Evolutionary conservation across 1,140 invertebrate species (phyloP).

Genomic region (Conus ventricosus): DNA sequence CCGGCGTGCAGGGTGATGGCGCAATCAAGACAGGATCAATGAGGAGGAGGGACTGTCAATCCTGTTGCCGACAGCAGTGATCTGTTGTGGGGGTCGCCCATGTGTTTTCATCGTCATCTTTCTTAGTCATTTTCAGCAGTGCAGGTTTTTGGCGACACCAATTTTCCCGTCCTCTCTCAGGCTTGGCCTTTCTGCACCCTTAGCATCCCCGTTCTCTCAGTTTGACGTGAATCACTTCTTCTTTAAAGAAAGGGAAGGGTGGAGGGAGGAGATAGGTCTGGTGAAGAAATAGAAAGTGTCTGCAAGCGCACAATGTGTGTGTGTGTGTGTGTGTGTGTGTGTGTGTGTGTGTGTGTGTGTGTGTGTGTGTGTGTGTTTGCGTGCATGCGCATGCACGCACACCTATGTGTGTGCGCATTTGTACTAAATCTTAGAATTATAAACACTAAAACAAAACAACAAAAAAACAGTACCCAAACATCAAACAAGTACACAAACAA

Average conservation of each 20-base stretch:
- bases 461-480: not conserved
- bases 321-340: no score
- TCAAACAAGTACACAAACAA: no score
- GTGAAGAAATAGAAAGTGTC: no score
- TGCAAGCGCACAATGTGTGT: no score
- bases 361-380: not conserved
- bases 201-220: no score
- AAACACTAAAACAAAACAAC: no score
- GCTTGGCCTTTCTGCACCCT: not conserved
- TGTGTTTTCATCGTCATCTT: not conserved
- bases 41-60: not conserved
- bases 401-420: not conserved
- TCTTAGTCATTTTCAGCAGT: not conserved
- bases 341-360: not conserved
- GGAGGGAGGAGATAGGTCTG: no score
- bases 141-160: not conserved
- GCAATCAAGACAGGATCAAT: slow-evolving; percentile 20
- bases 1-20: not conserved
- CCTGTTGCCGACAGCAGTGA: not conserved
- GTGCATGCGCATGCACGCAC: not conserved
- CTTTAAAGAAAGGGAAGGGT: not conserved
- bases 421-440: not conserved
- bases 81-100: no score
- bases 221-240: no score
- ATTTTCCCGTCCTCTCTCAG: no score